phyloP scores from a whole-genome alignment of 2,888 invertebrate species.

The Andrena bucephala region DNA sequence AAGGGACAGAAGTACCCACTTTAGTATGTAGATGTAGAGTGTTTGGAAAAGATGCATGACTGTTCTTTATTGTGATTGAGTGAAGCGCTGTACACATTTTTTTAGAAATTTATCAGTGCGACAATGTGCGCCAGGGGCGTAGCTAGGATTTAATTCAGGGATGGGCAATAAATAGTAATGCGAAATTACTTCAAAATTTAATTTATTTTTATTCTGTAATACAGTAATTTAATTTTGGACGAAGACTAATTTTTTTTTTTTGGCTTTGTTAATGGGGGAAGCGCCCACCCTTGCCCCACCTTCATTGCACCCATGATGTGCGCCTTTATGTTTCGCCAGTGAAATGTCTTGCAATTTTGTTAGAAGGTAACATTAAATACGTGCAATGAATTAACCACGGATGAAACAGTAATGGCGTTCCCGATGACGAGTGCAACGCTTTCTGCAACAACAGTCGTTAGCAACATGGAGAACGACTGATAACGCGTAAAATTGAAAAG shows the following conservation, averaged over 20 bases:
- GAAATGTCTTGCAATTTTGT: conserved; percentile 17
- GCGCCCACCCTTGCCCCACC: background rate
- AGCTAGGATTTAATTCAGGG: too few relatives aligned
- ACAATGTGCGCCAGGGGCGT: too few relatives aligned
- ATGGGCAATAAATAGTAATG: too few relatives aligned
- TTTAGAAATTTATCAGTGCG: too few relatives aligned
- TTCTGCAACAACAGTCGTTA: background rate
- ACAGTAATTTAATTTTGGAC: too few relatives aligned
- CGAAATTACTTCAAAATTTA: too few relatives aligned
- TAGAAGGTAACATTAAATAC: conserved; percentile 2
- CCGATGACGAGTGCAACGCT: background rate
- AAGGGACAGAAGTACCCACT: too few relatives aligned
- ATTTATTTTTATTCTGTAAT: too few relatives aligned
- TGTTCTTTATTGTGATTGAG: too few relatives aligned
- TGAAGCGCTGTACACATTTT: too few relatives aligned
- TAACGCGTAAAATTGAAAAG: background rate
- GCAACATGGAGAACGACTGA: background rate
- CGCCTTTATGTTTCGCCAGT: background rate
- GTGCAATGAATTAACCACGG: conserved; percentile 11
- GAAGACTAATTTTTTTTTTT: background rate
- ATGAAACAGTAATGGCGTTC: background rate
- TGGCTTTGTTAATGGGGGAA: background rate
- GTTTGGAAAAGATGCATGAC: too few relatives aligned
- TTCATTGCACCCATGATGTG: background rate
- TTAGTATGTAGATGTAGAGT: too few relatives aligned